phyloP scores from a whole-genome alignment of 2,888 invertebrate genomes.

The Drosophila subsilvestris region DNA sequence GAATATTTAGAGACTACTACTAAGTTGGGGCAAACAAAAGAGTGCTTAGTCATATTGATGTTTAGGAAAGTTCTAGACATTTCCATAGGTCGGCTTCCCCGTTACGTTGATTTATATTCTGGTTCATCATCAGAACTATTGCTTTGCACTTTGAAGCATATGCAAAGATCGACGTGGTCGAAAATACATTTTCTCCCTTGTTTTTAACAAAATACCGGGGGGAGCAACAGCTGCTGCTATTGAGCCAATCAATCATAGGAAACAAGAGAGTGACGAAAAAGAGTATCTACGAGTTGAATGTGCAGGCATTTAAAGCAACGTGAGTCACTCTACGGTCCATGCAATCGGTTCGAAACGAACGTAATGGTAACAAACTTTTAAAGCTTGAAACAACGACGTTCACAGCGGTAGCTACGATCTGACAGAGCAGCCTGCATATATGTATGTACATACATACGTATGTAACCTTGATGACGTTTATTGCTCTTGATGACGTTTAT shows the following conservation, averaged over 20 bases:
- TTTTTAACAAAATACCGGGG: not conserved
- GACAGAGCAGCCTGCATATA: conserved; percentile 30
- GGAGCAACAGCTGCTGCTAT: not conserved
- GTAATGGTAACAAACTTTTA: conserved; percentile 47
- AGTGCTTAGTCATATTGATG: not conserved
- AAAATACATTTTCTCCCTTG: not conserved
- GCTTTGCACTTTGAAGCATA: not conserved
- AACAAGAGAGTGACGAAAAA: conserved; percentile 20
- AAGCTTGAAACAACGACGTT: conserved; percentile 25
- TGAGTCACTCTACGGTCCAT: conserved; percentile 6
- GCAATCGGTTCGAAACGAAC: conserved; percentile 18
- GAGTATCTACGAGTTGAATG: conserved; percentile 41
- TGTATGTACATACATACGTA: conserved; percentile 39
- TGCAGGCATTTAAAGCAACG: conserved; percentile 32
- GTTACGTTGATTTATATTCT: not conserved
- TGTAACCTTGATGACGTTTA: conserved; percentile 83
- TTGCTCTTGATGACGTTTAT: conserved; percentile 78
- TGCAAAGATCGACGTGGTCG: not conserved
- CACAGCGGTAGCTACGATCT: conserved; percentile 28
- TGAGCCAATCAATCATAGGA: not conserved
- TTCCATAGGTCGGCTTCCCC: not conserved
- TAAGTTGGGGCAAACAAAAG: not conserved
- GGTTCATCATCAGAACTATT: not conserved
- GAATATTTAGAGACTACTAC: conserved; percentile 38
- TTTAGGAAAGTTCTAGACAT: not conserved